Evolutionary conservation across 92 coral and sea anemone genomes (phyloP).

Genomic region (Pocillopora grandis): DNA sequence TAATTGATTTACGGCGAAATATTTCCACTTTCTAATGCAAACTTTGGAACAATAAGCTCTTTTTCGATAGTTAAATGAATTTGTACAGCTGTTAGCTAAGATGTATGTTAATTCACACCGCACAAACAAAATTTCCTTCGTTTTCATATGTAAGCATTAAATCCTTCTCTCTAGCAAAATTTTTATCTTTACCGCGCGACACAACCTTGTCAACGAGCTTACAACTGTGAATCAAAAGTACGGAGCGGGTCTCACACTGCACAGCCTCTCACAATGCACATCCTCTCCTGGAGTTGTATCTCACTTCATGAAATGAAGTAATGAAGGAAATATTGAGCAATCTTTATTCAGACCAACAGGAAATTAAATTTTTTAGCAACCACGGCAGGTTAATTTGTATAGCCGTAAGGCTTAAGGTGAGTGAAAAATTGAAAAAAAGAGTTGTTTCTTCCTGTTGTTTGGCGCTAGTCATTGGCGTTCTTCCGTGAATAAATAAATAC

Average conservation of each 20-base stretch:
- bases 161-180: neutral
- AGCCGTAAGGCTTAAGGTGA: conserved; percentile 22
- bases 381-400: conserved; percentile 20
- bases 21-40: conserved; percentile 18
- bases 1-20: conserved; percentile 14
- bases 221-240: neutral
- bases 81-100: conserved; percentile 10
- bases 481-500: neutral
- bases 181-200: neutral
- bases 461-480: neutral
- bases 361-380: conserved; percentile 22
- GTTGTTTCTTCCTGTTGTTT: neutral
- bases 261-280: neutral
- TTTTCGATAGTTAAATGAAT: conserved; percentile 7
- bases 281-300: neutral
- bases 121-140: neutral
- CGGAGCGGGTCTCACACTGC: neutral
- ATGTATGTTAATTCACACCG: neutral
- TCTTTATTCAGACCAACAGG: conserved; percentile 9
- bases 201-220: neutral
- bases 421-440: neutral
- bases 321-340: neutral
- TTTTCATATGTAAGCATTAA: conserved; percentile 1
- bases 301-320: neutral
- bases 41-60: neutral